Conservation (phyloP, 2,113 vertebrate species). For the Platichthys stellatus region DNA sequence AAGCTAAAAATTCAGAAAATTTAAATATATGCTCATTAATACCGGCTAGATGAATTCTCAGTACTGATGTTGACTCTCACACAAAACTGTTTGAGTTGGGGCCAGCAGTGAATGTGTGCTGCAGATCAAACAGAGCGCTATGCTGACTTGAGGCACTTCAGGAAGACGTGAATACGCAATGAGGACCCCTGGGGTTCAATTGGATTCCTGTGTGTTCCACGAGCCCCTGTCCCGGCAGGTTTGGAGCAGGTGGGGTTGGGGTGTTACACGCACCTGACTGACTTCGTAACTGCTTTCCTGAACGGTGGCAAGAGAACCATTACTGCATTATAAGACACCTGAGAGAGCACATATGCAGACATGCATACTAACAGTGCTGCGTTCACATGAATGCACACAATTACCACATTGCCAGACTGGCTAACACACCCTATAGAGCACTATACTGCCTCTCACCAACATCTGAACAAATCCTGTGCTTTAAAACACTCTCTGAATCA, state of each 20-base stretch:
- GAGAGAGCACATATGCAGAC: conserved; percentile 36
- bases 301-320: conserved; percentile 43
- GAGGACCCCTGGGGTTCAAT: conserved; percentile 46
- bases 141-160: conserved; percentile 52
- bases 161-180: conserved; percentile 49
- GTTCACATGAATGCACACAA: conserved; percentile 38
- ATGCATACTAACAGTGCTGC: conserved; percentile 11
- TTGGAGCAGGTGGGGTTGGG: conserved; percentile 63
- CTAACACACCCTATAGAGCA: conserved; percentile 11
- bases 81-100: conserved; percentile 48
- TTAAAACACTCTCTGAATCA: not conserved
- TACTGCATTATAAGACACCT: conserved; percentile 51
- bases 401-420: conserved; percentile 22
- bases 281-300: conserved; percentile 60
- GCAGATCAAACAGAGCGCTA: conserved; percentile 39
- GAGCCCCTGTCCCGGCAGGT: conserved; percentile 62
- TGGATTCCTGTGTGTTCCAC: conserved; percentile 44
- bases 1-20: no score
- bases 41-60: conserved; percentile 15
- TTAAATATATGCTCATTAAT: not conserved
- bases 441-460: not conserved
- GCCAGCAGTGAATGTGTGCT: conserved; percentile 32
- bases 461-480: not conserved
- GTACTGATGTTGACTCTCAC: conserved; percentile 10
- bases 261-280: conserved; percentile 66